phyloP scores from a whole-genome alignment of 2,797 vertebrate genomes.

The Cossypha polioptera region DNA sequence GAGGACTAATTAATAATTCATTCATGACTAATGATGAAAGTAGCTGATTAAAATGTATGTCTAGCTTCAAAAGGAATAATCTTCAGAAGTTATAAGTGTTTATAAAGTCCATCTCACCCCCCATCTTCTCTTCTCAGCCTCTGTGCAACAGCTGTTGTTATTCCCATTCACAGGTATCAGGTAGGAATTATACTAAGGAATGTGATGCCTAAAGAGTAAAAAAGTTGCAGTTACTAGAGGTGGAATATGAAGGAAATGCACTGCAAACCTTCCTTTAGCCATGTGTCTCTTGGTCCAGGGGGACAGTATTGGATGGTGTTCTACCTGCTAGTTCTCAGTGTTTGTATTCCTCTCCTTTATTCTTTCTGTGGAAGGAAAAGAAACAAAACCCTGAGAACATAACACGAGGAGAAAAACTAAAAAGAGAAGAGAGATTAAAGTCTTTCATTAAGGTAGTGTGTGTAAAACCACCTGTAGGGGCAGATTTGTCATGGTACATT shows the following conservation, averaged over 20 bases:
- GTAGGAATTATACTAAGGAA: not conserved
- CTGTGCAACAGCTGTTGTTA: slow-evolving; percentile 1
- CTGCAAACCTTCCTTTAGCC: not conserved
- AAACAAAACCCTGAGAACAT: not conserved
- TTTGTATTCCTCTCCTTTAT: not conserved
- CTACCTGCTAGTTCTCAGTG: not conserved
- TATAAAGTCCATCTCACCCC: slow-evolving; percentile 56
- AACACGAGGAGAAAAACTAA: not conserved
- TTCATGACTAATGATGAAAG: slow-evolving; percentile 88
- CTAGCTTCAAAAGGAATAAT: slow-evolving; percentile 82
- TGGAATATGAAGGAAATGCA: not conserved
- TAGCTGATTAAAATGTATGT: slow-evolving; percentile 91
- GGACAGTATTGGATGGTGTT: not conserved
- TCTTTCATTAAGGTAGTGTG: not conserved
- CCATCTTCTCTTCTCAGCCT: not conserved
- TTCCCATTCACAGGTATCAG: not conserved
- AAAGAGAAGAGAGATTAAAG: not conserved
- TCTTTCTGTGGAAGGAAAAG: not conserved
- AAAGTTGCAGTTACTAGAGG: not conserved
- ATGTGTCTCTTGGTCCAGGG: not conserved
- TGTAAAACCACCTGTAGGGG: slow-evolving; percentile 24
- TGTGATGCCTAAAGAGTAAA: not conserved
- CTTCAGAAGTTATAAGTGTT: slow-evolving; percentile 69
- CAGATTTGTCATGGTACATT: slow-evolving; percentile 31
- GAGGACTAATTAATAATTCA: slow-evolving; percentile 90